Evolutionary conservation across 1,140 invertebrate genomes (phyloP).

Genomic region (Hestina assimilis): DNA sequence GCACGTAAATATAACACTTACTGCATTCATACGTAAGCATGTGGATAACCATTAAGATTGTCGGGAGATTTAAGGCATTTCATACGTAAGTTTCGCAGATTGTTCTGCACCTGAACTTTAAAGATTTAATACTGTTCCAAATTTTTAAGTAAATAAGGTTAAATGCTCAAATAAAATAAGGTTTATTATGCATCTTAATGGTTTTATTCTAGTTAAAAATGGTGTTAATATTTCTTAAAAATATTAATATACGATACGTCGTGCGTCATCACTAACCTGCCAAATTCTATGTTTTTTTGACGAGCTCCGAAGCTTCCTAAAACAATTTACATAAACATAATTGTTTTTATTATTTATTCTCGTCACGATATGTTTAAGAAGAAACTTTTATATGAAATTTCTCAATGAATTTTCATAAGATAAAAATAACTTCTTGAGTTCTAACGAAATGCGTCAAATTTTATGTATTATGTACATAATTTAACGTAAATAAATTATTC

Average conservation of each 20-base stretch:
- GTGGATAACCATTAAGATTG: not conserved
- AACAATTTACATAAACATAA: slow-evolving; percentile 24
- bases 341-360: not conserved
- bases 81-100: too few relatives aligned
- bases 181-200: slow-evolving; percentile 5
- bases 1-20: not conserved
- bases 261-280: slow-evolving; percentile 57
- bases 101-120: too few relatives aligned
- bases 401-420: not conserved
- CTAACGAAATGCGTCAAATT: too few relatives aligned
- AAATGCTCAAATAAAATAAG: not conserved
- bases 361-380: too few relatives aligned
- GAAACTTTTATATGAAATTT: not conserved
- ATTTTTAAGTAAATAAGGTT: not conserved
- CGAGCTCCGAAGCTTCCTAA: slow-evolving; percentile 43
- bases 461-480: too few relatives aligned
- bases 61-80: not conserved
- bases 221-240: slow-evolving; percentile 15
- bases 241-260: slow-evolving; percentile 16
- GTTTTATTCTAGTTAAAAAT: slow-evolving; percentile 6
- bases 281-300: slow-evolving; percentile 45
- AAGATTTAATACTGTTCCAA: too few relatives aligned
- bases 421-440: too few relatives aligned
- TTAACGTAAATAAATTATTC: too few relatives aligned
- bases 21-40: not conserved